Evolutionary conservation across 2,113 vertebrate species (phyloP).

Genomic region (Siniperca knerii): DNA sequence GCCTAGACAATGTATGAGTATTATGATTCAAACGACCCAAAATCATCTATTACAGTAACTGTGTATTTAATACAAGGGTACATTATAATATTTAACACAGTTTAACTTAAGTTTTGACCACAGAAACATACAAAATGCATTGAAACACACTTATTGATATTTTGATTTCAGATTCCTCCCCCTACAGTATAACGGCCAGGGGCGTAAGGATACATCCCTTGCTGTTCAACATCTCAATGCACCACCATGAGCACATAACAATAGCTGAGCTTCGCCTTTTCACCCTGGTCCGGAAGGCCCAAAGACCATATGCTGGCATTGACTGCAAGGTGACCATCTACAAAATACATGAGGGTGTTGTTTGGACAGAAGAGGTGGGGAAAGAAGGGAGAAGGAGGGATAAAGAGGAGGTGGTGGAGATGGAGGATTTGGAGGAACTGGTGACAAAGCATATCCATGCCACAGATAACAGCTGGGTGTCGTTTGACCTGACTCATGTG

Average conservation of each 20-base stretch:
- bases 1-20: background rate
- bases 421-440: slow-evolving; percentile 84
- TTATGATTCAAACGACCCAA: background rate
- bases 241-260: slow-evolving; percentile 89
- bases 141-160: slow-evolving; percentile 53
- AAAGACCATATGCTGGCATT: slow-evolving; percentile 79
- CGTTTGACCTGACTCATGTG: slow-evolving; percentile 92
- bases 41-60: background rate
- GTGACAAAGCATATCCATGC: slow-evolving; percentile 87
- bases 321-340: slow-evolving; percentile 91
- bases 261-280: slow-evolving; percentile 93
- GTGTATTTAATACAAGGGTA: background rate
- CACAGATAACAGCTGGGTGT: slow-evolving; percentile 92
- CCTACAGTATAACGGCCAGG: slow-evolving; percentile 76
- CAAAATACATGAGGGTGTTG: slow-evolving; percentile 77
- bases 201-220: slow-evolving; percentile 89
- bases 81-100: background rate
- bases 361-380: slow-evolving; percentile 71
- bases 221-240: slow-evolving; percentile 94
- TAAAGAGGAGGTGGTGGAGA: slow-evolving; percentile 69
- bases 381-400: slow-evolving; percentile 64
- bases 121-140: slow-evolving; percentile 4
- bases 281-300: slow-evolving; percentile 87
- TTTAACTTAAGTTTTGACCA: background rate
- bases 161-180: slow-evolving; percentile 87